Percentiles rank a stretch among this genome's conserved stretches.
phyloP scores from a whole-genome alignment of 2,797 vertebrate genomes.

The Okamejei kenojei region DNA sequence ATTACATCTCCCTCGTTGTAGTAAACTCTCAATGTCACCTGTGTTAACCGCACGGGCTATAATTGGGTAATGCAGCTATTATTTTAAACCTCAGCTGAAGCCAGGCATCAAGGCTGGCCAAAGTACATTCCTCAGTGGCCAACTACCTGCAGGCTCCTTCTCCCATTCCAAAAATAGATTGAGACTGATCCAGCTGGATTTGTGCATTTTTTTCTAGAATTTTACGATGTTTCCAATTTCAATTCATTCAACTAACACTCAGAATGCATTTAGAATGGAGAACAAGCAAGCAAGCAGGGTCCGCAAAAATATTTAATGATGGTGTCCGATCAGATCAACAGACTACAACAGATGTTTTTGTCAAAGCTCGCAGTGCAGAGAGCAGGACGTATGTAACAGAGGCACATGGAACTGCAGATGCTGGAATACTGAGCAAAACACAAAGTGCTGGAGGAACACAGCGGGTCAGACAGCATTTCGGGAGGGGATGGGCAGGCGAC shows the following conservation, averaged over 20 bases:
- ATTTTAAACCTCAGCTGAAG: not conserved
- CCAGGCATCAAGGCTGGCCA: no score
- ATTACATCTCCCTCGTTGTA: no score
- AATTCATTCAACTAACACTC: slow-evolving; percentile 37
- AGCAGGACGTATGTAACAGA: not conserved
- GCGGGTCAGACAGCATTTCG: no score
- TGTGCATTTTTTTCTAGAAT: not conserved
- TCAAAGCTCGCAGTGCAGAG: slow-evolving; percentile 41
- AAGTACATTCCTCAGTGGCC: not conserved
- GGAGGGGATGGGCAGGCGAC: no score
- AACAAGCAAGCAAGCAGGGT: slow-evolving; percentile 42
- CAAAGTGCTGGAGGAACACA: no score
- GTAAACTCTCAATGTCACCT: no score
- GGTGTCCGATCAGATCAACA: slow-evolving; percentile 50
- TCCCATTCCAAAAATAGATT: not conserved
- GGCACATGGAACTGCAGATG: no score
- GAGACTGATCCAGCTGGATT: not conserved
- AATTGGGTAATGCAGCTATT: not conserved
- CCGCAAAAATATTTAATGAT: slow-evolving; percentile 44
- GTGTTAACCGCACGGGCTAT: not conserved
- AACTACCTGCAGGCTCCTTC: not conserved
- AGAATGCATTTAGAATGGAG: slow-evolving; percentile 40
- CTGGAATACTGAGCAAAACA: no score
- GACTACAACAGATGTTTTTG: slow-evolving; percentile 50
- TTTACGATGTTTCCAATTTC: slow-evolving; percentile 10